phyloP scores from a whole-genome alignment of 1,140 invertebrate species.

The Solenopsis invicta region DNA sequence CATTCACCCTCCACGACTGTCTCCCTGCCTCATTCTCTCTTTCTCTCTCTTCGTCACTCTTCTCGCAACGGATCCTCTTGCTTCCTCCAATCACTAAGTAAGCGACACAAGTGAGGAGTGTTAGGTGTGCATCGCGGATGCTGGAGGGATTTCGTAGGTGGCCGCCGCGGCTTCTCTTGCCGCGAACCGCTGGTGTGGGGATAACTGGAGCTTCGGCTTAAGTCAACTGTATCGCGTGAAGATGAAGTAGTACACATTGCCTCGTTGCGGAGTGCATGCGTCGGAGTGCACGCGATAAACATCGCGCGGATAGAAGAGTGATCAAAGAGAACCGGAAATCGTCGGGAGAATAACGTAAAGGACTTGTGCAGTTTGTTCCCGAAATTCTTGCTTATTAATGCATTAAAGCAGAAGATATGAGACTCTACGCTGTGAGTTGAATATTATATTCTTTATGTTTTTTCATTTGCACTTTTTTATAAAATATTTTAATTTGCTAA shows the following conservation, averaged over 20 bases:
- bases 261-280: slow-evolving; percentile 78
- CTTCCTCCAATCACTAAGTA: slow-evolving; percentile 8
- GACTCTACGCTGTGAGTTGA: slow-evolving; percentile 72
- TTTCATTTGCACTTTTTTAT: background rate
- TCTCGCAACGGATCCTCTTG: background rate
- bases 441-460: background rate
- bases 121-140: slow-evolving; percentile 32
- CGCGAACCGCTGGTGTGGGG: slow-evolving; percentile 76
- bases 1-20: slow-evolving; percentile 16
- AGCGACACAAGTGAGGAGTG: slow-evolving; percentile 22
- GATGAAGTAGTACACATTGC: slow-evolving; percentile 81
- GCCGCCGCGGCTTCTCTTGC: slow-evolving; percentile 49
- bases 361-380: background rate
- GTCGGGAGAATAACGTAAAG: background rate
- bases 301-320: background rate
- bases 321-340: slow-evolving; percentile 46
- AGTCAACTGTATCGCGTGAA: slow-evolving; percentile 83
- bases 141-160: slow-evolving; percentile 66
- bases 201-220: slow-evolving; percentile 84
- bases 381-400: slow-evolving; percentile 64
- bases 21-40: background rate
- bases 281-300: slow-evolving; percentile 1
- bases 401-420: slow-evolving; percentile 78
- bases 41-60: background rate
- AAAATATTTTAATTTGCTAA: background rate